Conservation (phyloP, 2,113 vertebrate species). For the Mohoua ochrocephala region DNA sequence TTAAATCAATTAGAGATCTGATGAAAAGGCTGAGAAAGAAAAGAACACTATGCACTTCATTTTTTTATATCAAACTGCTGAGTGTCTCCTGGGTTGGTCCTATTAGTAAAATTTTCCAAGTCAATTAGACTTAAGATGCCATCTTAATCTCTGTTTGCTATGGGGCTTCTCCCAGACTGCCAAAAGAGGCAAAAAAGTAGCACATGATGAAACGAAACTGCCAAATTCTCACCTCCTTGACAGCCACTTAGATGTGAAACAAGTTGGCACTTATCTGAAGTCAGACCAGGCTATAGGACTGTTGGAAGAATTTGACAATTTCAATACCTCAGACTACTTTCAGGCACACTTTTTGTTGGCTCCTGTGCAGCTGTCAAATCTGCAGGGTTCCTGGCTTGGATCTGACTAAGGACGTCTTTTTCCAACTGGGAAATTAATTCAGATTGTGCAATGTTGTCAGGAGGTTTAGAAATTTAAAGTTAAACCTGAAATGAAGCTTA, state of each 20-base stretch:
- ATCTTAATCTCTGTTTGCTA: background rate
- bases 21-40: conserved; percentile 11
- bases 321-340: background rate
- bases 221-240: background rate
- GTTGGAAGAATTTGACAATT: background rate
- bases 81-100: background rate
- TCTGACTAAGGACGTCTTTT: background rate
- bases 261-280: background rate
- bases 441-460: background rate
- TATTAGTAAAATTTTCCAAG: background rate
- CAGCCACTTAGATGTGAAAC: background rate
- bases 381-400: background rate
- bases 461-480: background rate
- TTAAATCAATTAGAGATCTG: background rate
- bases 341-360: background rate
- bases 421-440: background rate
- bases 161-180: background rate
- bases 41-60: background rate
- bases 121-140: background rate
- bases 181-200: background rate
- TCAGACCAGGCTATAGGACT: background rate
- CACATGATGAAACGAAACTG: background rate
- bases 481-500: background rate
- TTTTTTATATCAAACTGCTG: background rate
- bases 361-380: background rate